A percentile compares a stretch with the other conserved stretches of the same genome.
Evolutionary conservation across 2,888 invertebrate species (phyloP).

Genomic region (Apodemia hepburni): DNA sequence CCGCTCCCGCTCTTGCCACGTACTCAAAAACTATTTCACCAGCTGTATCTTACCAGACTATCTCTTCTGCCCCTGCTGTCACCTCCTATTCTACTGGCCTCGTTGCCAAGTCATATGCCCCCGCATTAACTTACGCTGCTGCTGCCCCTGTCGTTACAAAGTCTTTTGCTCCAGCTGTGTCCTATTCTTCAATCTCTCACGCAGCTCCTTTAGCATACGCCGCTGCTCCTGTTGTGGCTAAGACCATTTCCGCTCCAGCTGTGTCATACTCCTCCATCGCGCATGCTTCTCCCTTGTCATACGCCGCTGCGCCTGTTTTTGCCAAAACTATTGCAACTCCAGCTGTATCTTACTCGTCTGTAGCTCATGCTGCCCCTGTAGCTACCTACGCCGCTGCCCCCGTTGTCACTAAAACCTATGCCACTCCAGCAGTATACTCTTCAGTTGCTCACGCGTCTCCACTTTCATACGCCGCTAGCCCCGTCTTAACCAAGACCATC

Average conservation of each 20-base stretch:
- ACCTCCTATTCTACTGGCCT: conserved; percentile 49
- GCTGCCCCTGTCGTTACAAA: conserved; percentile 55
- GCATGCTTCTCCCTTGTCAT: conserved; percentile 19
- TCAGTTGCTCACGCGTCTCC: conserved; percentile 36
- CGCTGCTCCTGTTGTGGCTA: conserved; percentile 14
- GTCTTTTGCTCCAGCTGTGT: conserved; percentile 60
- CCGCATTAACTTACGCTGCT: conserved; percentile 37
- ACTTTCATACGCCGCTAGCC: conserved; percentile 35
- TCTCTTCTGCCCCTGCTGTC: conserved; percentile 43
- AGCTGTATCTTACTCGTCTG: too few relatives aligned
- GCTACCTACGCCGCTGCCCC: too few relatives aligned
- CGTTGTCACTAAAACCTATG: too few relatives aligned
- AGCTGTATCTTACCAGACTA: too few relatives aligned
- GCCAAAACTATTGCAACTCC: too few relatives aligned
- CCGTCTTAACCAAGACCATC: conserved; percentile 31
- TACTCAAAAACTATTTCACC: conserved; percentile 29
- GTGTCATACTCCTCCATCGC: conserved; percentile 28
- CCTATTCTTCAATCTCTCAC: conserved; percentile 36
- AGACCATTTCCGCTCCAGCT: conserved; percentile 14
- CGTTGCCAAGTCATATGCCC: conserved; percentile 27
- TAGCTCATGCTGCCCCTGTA: too few relatives aligned
- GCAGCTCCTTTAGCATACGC: conserved; percentile 38
- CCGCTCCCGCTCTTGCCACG: conserved; percentile 54
- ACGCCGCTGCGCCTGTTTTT: conserved; percentile 16
- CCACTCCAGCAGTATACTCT: too few relatives aligned